Evolutionary conservation across 1,140 invertebrate species (phyloP).

Genomic region (Tetramorium alpestre): DNA sequence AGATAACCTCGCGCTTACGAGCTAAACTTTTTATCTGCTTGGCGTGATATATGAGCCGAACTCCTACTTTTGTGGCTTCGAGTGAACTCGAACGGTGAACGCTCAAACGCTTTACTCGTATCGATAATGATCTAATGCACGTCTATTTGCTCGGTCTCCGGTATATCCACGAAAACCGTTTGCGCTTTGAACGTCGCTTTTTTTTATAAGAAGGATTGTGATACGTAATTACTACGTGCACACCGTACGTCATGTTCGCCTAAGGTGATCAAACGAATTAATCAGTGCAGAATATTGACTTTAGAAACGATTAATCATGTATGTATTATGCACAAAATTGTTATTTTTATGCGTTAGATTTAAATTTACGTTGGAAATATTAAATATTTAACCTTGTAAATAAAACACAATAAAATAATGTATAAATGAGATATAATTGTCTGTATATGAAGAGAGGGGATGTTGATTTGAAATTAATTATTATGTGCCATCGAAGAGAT

Average conservation of each 20-base stretch:
- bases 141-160: conserved; percentile 65
- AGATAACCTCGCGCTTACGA: conserved; percentile 71
- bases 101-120: conserved; percentile 70
- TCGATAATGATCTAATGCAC: conserved; percentile 73
- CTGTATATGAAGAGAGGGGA: background rate
- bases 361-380: background rate
- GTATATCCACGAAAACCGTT: conserved; percentile 52
- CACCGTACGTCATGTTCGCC: background rate
- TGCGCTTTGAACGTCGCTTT: conserved; percentile 17
- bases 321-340: background rate
- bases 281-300: background rate
- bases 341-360: background rate
- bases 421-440: background rate
- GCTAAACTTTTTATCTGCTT: conserved; percentile 71
- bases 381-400: background rate
- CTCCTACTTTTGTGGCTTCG: conserved; percentile 70
- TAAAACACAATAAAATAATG: background rate
- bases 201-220: conserved; percentile 17
- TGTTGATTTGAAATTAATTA: background rate
- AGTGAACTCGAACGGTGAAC: conserved; percentile 61
- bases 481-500: background rate
- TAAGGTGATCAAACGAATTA: conserved; percentile 19
- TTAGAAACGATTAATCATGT: background rate
- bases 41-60: conserved; percentile 71
- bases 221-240: conserved; percentile 25